These are phyloP conservation scores for Hepsetus odoe DNA, from an alignment of 2,113 vertebrate species.

Conservation along the genomic window DNA sequence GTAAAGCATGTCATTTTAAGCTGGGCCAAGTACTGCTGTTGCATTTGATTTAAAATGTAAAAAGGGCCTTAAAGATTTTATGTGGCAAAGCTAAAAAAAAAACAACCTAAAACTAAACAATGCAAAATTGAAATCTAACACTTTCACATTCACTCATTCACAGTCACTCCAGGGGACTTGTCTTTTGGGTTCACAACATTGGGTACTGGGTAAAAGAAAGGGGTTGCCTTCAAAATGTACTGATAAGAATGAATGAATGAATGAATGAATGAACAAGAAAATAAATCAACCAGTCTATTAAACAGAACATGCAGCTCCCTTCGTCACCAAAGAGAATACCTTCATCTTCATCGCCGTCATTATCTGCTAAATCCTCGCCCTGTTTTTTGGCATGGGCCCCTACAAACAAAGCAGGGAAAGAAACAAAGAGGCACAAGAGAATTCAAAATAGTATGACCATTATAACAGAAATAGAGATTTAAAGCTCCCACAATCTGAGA, in stretches of 20 bases:
- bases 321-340: conserved; percentile 92
- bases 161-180: conserved; percentile 45
- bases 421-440: conserved; percentile 86
- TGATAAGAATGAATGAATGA: conserved; percentile 32
- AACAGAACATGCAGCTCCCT: conserved; percentile 90
- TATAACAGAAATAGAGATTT: conserved; percentile 58
- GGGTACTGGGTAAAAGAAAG: conserved; percentile 1
- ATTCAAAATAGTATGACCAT: conserved; percentile 92
- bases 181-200: conserved; percentile 52
- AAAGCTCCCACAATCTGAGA: conserved; percentile 10
- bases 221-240: conserved; percentile 43
- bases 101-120: too few relatives aligned
- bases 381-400: conserved; percentile 99
- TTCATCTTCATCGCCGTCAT: conserved; percentile 99
- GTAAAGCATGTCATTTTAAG: neutral
- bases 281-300: conserved; percentile 14
- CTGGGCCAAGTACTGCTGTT: neutral
- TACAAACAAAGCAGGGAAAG: conserved; percentile 88
- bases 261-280: neutral
- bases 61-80: neutral
- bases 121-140: too few relatives aligned
- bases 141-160: conserved; percentile 32
- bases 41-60: neutral
- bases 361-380: conserved; percentile 98
- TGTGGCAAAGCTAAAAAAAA: neutral